These are phyloP conservation scores for Drosophila suboccidentalis DNA, from an alignment of 2,888 invertebrate genomes.

Conservation along the genomic window DNA sequence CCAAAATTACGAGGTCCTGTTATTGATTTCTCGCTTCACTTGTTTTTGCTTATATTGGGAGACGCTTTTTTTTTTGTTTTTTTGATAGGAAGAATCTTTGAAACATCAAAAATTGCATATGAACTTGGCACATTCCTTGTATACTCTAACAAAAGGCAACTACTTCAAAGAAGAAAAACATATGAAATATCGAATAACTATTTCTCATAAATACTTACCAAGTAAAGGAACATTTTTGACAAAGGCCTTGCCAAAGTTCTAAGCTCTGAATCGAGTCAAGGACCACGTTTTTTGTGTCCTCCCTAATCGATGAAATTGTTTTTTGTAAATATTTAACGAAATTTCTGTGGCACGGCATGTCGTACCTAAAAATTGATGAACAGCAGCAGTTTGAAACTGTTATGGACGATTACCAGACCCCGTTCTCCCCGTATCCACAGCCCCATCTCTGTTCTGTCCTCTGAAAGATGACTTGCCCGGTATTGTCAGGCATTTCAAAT, in stretches of 20 bases:
- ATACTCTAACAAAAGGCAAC: not conserved
- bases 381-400: slow-evolving; percentile 44
- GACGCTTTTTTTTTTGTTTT: too few species aligned
- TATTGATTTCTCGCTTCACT: slow-evolving; percentile 46
- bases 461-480: slow-evolving; percentile 31
- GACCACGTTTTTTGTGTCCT: not conserved
- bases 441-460: not conserved
- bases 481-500: slow-evolving; percentile 39
- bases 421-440: not conserved
- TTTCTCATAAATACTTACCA: not conserved
- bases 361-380: slow-evolving; percentile 37
- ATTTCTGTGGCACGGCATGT: slow-evolving; percentile 6
- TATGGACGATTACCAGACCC: slow-evolving; percentile 14
- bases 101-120: not conserved
- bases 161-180: not conserved
- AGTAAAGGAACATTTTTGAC: not conserved
- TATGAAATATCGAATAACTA: not conserved
- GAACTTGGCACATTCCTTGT: not conserved
- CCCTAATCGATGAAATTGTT: slow-evolving; percentile 10
- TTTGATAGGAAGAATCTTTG: not conserved
- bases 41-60: not conserved
- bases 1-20: slow-evolving; percentile 9
- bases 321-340: slow-evolving; percentile 19
- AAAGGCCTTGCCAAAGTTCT: not conserved
- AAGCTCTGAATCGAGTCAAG: not conserved